A percentile compares a stretch with the other conserved stretches of the same genome.
Conservation (phyloP, 2,797 vertebrate genomes). For the Esox masquinongy region DNA sequence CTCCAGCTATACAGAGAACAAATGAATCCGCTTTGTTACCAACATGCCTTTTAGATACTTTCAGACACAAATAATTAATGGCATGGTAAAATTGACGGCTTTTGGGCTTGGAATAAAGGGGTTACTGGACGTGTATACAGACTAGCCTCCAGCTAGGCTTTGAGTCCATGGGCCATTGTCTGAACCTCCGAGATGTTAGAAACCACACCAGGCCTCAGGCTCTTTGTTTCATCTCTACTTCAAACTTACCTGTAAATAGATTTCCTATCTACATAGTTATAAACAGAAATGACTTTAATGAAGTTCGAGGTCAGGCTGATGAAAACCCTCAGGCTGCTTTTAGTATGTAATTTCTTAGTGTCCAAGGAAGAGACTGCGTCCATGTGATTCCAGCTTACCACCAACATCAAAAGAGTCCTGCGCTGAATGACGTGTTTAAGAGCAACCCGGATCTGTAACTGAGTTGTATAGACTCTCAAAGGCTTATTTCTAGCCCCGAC, state of each 20-base stretch:
- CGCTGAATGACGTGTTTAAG: constrained; percentile 35
- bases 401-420: constrained; percentile 25
- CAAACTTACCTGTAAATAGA: neutral
- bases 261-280: neutral
- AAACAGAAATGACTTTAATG: neutral
- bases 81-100: too few species aligned
- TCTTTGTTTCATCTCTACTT: neutral
- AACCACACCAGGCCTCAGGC: neutral
- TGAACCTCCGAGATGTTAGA: neutral
- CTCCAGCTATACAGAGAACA: too few species aligned
- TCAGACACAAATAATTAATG: too few species aligned
- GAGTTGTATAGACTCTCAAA: constrained; percentile 35
- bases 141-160: neutral
- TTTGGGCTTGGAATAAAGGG: too few species aligned
- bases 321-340: neutral
- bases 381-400: constrained; percentile 15
- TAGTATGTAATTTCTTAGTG: neutral
- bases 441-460: constrained; percentile 34
- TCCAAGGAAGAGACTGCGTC: neutral
- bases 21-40: too few species aligned
- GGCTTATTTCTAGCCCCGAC: constrained; percentile 23
- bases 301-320: neutral
- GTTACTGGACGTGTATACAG: neutral
- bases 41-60: too few species aligned
- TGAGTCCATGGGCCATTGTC: neutral